These are phyloP conservation scores for Smithornis capensis DNA, from an alignment of 2,113 vertebrate species.

Conservation along the genomic window DNA sequence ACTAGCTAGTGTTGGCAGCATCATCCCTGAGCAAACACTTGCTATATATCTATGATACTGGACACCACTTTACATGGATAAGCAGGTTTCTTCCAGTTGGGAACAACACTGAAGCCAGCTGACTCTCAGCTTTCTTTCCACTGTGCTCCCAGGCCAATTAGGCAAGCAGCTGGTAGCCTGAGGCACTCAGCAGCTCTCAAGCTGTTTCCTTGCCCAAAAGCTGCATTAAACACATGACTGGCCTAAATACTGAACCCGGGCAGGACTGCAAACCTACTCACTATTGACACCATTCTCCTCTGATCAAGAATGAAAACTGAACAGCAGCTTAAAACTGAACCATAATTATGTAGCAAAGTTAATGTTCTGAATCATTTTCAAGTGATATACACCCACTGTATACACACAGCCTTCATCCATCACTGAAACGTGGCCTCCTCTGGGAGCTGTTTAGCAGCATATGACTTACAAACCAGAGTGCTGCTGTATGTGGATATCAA, in stretches of 20 bases:
- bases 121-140: not conserved
- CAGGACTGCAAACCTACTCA: not conserved
- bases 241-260: not conserved
- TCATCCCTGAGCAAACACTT: not conserved
- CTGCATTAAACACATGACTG: not conserved
- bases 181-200: not conserved
- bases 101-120: not conserved
- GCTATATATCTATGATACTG: rapidly evolving
- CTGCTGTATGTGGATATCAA: not conserved
- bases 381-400: not conserved
- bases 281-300: not conserved
- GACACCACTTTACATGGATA: not conserved
- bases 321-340: not conserved
- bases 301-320: not conserved
- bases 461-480: not conserved
- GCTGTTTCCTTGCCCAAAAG: not conserved
- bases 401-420: not conserved
- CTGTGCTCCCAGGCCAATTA: not conserved
- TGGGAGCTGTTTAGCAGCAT: not conserved
- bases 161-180: slow-evolving; percentile 13
- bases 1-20: not conserved
- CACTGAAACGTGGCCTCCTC: not conserved
- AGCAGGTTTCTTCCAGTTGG: not conserved
- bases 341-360: not conserved
- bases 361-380: not conserved